Conservation (phyloP, 2,888 invertebrate species). For the Dasysyrphus tricinctus region DNA sequence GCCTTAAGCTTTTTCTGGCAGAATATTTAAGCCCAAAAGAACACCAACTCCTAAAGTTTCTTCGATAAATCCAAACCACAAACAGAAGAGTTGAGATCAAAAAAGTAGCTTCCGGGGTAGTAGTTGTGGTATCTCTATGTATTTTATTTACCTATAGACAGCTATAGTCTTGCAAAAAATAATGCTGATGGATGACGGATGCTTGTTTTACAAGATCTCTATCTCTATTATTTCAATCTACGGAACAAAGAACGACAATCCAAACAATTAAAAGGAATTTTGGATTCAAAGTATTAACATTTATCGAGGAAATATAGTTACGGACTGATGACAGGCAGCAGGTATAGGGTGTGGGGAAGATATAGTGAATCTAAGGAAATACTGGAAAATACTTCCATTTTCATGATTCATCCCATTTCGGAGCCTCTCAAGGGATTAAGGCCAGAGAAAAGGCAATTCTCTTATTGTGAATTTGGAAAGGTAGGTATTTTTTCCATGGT, state of each 20-base stretch:
- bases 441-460: background rate
- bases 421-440: constrained; percentile 29
- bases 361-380: constrained; percentile 11
- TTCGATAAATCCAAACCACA: background rate
- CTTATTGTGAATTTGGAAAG: background rate
- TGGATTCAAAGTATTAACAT: constrained; percentile 40
- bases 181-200: constrained; percentile 29
- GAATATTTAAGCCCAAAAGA: background rate
- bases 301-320: constrained; percentile 2
- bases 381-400: constrained; percentile 44
- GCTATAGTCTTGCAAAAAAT: background rate
- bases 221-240: background rate
- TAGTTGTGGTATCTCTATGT: too few relatives aligned
- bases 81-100: background rate
- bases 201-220: constrained; percentile 32
- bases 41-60: background rate
- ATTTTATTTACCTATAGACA: background rate
- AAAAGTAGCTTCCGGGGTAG: constrained; percentile 11
- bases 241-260: background rate
- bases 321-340: background rate
- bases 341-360: background rate
- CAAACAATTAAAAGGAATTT: constrained; percentile 28
- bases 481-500: background rate
- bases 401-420: constrained; percentile 50
- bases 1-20: constrained; percentile 15